Evolutionary conservation across 1,140 invertebrate genomes (phyloP), one percentile per base, ranked within the genome.

Genomic region (Habropoda laboriosa): DNA sequence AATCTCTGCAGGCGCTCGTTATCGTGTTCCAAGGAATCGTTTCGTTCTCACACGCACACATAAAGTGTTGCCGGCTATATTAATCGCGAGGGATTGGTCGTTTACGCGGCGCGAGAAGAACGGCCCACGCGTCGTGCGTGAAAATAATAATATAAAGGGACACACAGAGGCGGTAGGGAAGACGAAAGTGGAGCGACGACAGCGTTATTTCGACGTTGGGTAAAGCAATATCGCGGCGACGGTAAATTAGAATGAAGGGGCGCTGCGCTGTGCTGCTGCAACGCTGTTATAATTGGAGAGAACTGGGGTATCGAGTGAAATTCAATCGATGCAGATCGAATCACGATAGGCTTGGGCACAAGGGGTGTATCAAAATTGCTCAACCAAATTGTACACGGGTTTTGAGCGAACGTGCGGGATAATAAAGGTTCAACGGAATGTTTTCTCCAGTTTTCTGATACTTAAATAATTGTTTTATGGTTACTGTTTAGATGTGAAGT

Each of bases 71-170:
- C n/a, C 27, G 55, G 27, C 12, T 77, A 71, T 63, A 78, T 45
- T 51, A 82, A 82, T 81, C 79, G 79, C 78, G 49, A 32, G 38
- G 45, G 18, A 61, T 70, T 30, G 79, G 24, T 66, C 24, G 79
- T 45, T 42, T 64, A 67, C 24, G n/a, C 61, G 5, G 35, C 60
- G 38, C n/a, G 35, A 58, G 35, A 47, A 32, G 18, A 8, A 57
- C 55, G n/a, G 66, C 79, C 79, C 79, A 82, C 81, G 79, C 64
- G 64, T 47, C 53, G 60, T 49, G 71, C 63, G 61, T 71, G 80
- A 77, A 82, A 82, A 77, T 83, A 82, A 83, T 71, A 73, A 77
- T 67, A 35, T 24, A n/a, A 51, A 67, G 45, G 27, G 66, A 71
- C 42, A 24, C n/a, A n/a, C n/a, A n/a, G n/a, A n/a, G n/a, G n/a